Evolutionary conservation across 2,113 vertebrate genomes (phyloP).

Genomic region (Aythya baeri): DNA sequence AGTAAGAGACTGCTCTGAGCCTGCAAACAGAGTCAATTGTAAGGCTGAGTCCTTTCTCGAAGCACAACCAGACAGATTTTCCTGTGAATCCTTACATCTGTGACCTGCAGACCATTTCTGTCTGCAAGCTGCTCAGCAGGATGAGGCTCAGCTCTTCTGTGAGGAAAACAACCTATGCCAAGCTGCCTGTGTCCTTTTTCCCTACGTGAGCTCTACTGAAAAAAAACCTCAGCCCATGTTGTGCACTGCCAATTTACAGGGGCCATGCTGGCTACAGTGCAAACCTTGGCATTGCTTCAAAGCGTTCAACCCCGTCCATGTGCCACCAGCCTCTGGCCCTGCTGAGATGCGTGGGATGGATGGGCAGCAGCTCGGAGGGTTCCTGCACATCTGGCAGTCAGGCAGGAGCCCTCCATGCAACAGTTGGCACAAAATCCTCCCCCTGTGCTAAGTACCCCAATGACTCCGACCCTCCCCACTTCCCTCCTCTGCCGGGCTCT

Average conservation of each 20-base stretch:
- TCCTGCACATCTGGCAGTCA: background rate
- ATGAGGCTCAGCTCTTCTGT: background rate
- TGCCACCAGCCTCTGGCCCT: background rate
- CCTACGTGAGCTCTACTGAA: background rate
- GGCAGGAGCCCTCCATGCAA: no score
- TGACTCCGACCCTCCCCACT: background rate
- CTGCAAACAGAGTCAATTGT: accelerated
- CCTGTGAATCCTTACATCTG: background rate
- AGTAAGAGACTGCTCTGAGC: accelerated
- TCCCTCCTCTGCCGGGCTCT: background rate
- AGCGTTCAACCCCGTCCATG: accelerated
- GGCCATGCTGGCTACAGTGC: background rate
- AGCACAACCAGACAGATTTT: background rate
- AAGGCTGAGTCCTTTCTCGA: background rate
- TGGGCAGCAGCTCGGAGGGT: background rate
- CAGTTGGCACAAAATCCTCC: background rate
- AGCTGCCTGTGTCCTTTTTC: background rate
- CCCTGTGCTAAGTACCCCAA: background rate
- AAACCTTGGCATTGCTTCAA: background rate
- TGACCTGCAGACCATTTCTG: background rate
- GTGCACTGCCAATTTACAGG: accelerated
- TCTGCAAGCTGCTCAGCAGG: background rate
- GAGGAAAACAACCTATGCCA: background rate
- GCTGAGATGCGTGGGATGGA: background rate
- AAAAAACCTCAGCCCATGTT: accelerated